A percentile compares a stretch with the other conserved stretches of the same genome.
Conservation (phyloP, 2,797 vertebrate species). For the Tiaroga cobitis region DNA sequence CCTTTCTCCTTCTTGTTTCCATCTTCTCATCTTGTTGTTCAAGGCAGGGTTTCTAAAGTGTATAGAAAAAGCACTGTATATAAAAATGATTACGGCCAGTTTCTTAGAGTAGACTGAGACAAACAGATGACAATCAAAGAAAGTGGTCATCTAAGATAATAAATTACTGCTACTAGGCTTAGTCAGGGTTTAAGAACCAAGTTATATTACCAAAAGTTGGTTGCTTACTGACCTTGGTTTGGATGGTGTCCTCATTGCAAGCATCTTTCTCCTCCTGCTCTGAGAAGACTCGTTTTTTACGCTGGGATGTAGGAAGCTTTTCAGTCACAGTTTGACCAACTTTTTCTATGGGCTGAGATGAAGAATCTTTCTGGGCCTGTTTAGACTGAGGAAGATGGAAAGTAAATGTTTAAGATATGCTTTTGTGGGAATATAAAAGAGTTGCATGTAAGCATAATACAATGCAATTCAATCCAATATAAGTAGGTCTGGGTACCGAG, state of each 20-base stretch:
- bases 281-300: constrained; percentile 58
- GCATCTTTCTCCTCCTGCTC: constrained; percentile 53
- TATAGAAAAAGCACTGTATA: background rate
- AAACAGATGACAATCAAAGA: background rate
- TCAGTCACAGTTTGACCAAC: constrained; percentile 53
- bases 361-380: constrained; percentile 56
- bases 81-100: background rate
- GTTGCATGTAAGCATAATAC: background rate
- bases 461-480: background rate
- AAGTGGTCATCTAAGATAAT: background rate
- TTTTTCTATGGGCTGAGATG: constrained; percentile 49
- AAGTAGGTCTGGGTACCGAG: too few species aligned
- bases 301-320: constrained; percentile 47
- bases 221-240: constrained; percentile 67
- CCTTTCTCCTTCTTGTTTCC: constrained; percentile 31
- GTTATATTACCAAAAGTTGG: background rate
- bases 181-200: background rate
- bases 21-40: constrained; percentile 40
- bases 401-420: background rate
- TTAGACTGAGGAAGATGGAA: constrained; percentile 58
- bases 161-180: background rate
- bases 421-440: background rate
- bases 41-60: constrained; percentile 62
- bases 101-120: background rate
- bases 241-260: constrained; percentile 56